Evolutionary conservation across 2,888 invertebrate species (phyloP), one percentile per base, ranked within the genome.

Genomic region (Perizoma flavofasciatum): DNA sequence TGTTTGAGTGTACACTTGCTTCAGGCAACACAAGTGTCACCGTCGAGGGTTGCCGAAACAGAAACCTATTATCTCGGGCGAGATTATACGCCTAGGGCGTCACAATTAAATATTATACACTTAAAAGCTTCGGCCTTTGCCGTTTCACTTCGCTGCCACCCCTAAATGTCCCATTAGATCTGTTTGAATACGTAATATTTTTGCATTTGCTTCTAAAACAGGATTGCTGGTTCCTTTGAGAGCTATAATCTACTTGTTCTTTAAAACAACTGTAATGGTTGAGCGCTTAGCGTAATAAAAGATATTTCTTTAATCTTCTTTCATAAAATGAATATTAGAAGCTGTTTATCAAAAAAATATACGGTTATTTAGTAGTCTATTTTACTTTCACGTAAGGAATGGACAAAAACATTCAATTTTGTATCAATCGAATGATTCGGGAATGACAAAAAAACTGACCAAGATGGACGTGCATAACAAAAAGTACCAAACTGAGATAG

Each of bases 71-170:
- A 92, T 92, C 92, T 86, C 87, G 85, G 92, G 92, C 86, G 92
- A 91, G 92, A 92, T 92, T 92, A 92, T 92, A 83, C 92, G 92
- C 92, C 92, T 89, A 90, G 91, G 92, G 92, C 92, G 89, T 91
- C 85, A 92, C 92, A 92, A 92, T 92, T 92, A 92, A 92, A 92
- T 92, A 92, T 92, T 92, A 92, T 92, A 92, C 92, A 92, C 90
- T 92, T 92, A 92, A 92, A 92, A 92, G 92, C 92, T 90, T 90
- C 92, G 92, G 88, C 90, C 90, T 92, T 92, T 91, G 90, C 91
- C 89, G 89, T 92, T 92, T 92, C 89, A 90, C 89, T 89, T 88
- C 85, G 86, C 86, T 91, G 90, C 86, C 92, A 91, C 90, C 92
- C 92, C 89, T 92, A 92, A 92, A 92, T 92, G 92, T 91, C 91